Base-by-base conservation (phyloP, 1,140 invertebrate genomes). In the Stratiolaelaps scimitus region DNA sequence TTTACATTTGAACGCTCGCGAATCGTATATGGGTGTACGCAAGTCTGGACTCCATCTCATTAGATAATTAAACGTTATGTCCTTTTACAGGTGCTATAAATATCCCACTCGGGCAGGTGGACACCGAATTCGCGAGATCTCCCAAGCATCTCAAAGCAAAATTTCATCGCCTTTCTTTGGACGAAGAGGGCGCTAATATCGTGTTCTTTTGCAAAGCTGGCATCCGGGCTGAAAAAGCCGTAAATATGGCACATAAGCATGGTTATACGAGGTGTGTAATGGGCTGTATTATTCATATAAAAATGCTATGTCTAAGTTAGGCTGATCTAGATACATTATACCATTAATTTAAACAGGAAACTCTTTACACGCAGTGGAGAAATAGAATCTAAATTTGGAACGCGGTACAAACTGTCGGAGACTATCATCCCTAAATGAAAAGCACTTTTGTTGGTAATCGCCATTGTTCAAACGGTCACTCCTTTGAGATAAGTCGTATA, bases 191-290 rank as follows among this genome's bases (percentile, higher is more conserved):
- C 6, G 15, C 1, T 10, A 60, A 60, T 26, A 15, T 60, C 15
- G 34, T 60, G 2, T 60, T 60, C 26, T 34, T 60, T 15, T 60
- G 53, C 53, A 60, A 60, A 26, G 53, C 53, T 60, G 53, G 53
- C 20, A 23, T 60, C 23, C 53, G 53, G 1, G 53, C 53, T 1
- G 53, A 26, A 15, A 60, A 60, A 26, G 53, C 53, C 2, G 15
- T 60, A 60, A 34, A 1, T 26, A 60, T 26, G 15, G 53, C 53
- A 23, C 17, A 34, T 2, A 60, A 60, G 20, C 17, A 60, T 23
- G 53, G 53, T 19, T 23, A 29, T 34, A 17, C 13, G 1, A 60
- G 26, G 53, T 60, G 23, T 17, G 53, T 60, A 19, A 17, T 26
- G 13, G 26, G 26, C 47, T 48, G 47, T 6, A 23, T 6, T 48